Evolutionary conservation across 2,113 vertebrate species (phyloP).

Genomic region (Pterocles burchelli): DNA sequence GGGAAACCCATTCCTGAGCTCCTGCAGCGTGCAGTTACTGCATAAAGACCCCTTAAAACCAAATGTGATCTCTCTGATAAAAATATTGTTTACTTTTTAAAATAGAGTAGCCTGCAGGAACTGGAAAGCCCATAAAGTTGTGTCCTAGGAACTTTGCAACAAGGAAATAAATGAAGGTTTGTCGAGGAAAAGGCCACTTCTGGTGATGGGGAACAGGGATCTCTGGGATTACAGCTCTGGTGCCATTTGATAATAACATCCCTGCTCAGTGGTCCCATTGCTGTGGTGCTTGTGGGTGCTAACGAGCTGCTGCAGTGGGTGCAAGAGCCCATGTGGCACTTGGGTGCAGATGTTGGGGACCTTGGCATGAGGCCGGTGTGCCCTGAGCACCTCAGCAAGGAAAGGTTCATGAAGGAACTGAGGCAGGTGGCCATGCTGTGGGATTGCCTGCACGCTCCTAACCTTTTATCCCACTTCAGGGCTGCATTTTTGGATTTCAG

Average conservation of each 20-base stretch:
- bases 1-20: not conserved
- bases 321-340: not conserved
- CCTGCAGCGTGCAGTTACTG: not conserved
- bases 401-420: not conserved
- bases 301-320: not conserved
- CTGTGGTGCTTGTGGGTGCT: not conserved
- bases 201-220: not conserved
- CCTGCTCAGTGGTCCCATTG: not conserved
- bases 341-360: not conserved
- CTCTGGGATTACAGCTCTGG: not conserved
- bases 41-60: not conserved
- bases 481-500: not conserved
- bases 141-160: not conserved
- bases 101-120: not conserved
- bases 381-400: not conserved
- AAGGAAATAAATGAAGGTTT: not conserved
- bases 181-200: not conserved
- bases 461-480: not conserved
- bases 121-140: not conserved
- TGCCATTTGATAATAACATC: not conserved
- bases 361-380: not conserved
- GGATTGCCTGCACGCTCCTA: not conserved
- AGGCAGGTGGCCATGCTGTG: not conserved
- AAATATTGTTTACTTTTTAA: not conserved
- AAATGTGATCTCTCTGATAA: not conserved